A percentile compares a stretch with the other conserved stretches of the same genome.
These are phyloP conservation scores for Crypturellus tataupa DNA, from an alignment of 2,797 vertebrate genomes.

Conservation along the genomic window DNA sequence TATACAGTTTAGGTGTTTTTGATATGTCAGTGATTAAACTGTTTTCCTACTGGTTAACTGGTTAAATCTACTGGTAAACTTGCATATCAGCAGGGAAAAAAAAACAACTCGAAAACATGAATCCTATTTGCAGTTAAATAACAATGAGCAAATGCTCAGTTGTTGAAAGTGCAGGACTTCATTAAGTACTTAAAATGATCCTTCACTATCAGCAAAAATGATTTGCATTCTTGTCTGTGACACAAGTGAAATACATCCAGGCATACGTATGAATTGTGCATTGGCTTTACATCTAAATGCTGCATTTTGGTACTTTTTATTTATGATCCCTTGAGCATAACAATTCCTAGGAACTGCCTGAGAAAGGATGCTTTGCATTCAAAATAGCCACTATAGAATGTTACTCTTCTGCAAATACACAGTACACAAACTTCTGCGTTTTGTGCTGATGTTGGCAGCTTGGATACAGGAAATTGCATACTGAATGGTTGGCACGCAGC, in stretches of 20 bases:
- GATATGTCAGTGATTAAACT: rapidly evolving
- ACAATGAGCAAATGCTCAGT: not conserved
- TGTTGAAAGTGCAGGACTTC: not conserved
- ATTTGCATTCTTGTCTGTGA: not conserved
- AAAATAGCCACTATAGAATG: not conserved
- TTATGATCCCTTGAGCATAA: not conserved
- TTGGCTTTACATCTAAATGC: not conserved
- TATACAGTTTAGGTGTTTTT: not conserved
- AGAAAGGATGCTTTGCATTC: conserved; percentile 1
- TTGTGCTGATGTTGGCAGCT: not conserved
- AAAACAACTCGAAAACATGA: not conserved
- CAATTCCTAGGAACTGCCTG: not conserved
- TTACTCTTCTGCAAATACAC: not conserved
- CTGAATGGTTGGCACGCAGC: not conserved
- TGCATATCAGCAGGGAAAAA: not conserved
- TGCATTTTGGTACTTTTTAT: not conserved
- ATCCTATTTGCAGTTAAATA: not conserved
- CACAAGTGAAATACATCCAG: not conserved
- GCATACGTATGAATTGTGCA: not conserved
- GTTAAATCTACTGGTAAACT: not conserved
- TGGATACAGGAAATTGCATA: not conserved
- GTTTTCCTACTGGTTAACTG: too few relatives aligned
- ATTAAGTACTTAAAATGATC: not conserved
- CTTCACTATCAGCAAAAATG: not conserved
- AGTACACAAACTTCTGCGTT: not conserved